Percentiles rank a stretch among this genome's conserved stretches.
Evolutionary conservation across 37 sponge, comb jelly and placozoan genomes (phyloP).

Genomic region (Chondrilla cf. caribensis): DNA sequence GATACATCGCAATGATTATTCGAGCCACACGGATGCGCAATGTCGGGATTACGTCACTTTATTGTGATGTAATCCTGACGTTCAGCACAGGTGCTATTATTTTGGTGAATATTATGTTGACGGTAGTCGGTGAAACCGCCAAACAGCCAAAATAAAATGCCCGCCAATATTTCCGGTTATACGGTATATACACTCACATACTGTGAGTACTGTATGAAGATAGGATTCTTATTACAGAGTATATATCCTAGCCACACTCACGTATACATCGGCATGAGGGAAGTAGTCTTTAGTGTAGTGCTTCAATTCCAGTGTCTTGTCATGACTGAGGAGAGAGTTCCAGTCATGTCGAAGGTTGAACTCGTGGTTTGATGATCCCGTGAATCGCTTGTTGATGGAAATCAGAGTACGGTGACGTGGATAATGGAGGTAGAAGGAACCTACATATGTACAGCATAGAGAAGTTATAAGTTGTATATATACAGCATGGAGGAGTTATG

Average conservation of each 20-base stretch:
- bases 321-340: conserved; percentile 65
- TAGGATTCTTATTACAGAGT: not conserved
- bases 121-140: too few species aligned
- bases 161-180: too few species aligned
- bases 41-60: too few species aligned
- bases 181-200: not conserved
- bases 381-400: conserved; percentile 69
- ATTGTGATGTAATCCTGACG: too few species aligned
- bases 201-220: not conserved
- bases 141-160: too few species aligned
- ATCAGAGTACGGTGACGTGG: conserved; percentile 67
- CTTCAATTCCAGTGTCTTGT: conserved; percentile 42
- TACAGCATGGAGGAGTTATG: too few species aligned
- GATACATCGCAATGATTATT: too few species aligned
- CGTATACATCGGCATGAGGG: conserved; percentile 50
- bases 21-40: too few species aligned
- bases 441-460: not conserved
- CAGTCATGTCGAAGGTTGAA: conserved; percentile 73
- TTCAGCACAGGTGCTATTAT: too few species aligned
- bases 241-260: not conserved
- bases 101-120: too few species aligned
- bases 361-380: conserved; percentile 57
- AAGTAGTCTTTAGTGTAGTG: conserved; percentile 62
- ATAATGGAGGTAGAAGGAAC: conserved; percentile 54
- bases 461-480: too few species aligned